phyloP scores from a whole-genome alignment of 1,140 invertebrate species.

The Rhagoletis zephyria region DNA sequence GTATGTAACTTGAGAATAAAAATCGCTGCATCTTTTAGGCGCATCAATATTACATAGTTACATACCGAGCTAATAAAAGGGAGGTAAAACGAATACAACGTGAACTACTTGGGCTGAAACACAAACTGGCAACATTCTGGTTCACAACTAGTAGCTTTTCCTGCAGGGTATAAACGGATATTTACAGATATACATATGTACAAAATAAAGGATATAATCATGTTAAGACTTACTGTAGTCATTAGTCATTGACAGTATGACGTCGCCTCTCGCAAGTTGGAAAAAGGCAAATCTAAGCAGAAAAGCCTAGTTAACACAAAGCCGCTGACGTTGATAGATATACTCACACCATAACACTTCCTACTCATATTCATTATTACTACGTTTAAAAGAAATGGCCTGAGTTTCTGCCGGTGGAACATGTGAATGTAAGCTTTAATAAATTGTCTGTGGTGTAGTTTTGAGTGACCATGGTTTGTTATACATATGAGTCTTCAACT shows the following conservation, averaged over 20 bases:
- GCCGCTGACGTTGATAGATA: neutral
- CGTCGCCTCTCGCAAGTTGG: neutral
- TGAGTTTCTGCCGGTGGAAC: no score
- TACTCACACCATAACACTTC: neutral
- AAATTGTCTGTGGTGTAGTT: neutral
- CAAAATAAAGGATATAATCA: neutral
- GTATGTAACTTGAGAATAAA: no score
- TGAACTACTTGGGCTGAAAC: no score
- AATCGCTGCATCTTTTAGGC: no score
- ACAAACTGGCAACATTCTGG: no score
- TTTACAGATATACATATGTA: neutral
- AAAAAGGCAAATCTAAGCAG: neutral
- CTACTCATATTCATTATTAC: neutral
- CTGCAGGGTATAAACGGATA: no score
- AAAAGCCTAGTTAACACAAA: no score
- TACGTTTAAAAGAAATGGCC: neutral
- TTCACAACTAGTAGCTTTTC: no score
- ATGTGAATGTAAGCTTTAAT: neutral
- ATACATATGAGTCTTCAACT: neutral
- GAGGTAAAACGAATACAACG: no score
- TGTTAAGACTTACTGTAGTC: constrained; percentile 10
- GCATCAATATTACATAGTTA: no score
- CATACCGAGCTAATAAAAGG: no score
- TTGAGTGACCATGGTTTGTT: neutral
- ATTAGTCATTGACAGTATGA: constrained; percentile 46